Percentiles rank a stretch among this genome's conserved stretches.
Evolutionary conservation across 2,113 vertebrate species (phyloP).

Genomic region (Ellobius talpinus): DNA sequence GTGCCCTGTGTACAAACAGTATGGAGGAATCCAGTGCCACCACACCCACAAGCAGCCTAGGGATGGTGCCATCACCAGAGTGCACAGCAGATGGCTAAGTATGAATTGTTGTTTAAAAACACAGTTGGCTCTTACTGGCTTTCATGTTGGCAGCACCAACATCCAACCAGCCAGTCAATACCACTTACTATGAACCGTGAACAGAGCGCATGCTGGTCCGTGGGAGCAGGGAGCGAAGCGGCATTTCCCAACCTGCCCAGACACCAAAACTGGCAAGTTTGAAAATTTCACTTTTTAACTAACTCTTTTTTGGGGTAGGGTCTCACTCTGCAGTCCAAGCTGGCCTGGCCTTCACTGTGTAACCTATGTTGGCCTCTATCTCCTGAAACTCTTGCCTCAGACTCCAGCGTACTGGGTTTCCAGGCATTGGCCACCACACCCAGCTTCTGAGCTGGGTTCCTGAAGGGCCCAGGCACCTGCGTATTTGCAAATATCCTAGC

Average conservation of each 20-base stretch:
- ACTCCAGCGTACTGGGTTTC: not conserved
- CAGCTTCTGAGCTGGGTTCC: not conserved
- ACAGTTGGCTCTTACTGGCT: conserved; percentile 61
- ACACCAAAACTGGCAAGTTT: not conserved
- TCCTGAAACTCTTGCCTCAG: not conserved
- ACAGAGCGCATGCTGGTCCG: not conserved
- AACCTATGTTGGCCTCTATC: not conserved
- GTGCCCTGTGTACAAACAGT: not conserved
- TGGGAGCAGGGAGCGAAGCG: not conserved
- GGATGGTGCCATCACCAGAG: not conserved
- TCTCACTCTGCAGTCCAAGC: not conserved
- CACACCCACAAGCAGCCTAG: conserved; percentile 18
- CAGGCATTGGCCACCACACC: not conserved
- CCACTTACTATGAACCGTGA: not conserved
- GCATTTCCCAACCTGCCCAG: not conserved
- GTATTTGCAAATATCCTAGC: not conserved
- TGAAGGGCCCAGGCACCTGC: not conserved
- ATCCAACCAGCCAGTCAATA: conserved; percentile 8
- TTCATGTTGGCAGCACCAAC: conserved; percentile 24
- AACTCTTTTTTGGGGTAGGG: not conserved
- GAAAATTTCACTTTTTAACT: not conserved
- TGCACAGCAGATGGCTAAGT: conserved; percentile 51
- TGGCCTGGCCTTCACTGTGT: not conserved
- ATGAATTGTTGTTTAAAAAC: conserved; percentile 67
- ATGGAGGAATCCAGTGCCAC: not conserved